A percentile compares a stretch with the other conserved stretches of the same genome.
Evolutionary conservation across 2,888 invertebrate species (phyloP).

Genomic region (Pseudococcus longispinus): DNA sequence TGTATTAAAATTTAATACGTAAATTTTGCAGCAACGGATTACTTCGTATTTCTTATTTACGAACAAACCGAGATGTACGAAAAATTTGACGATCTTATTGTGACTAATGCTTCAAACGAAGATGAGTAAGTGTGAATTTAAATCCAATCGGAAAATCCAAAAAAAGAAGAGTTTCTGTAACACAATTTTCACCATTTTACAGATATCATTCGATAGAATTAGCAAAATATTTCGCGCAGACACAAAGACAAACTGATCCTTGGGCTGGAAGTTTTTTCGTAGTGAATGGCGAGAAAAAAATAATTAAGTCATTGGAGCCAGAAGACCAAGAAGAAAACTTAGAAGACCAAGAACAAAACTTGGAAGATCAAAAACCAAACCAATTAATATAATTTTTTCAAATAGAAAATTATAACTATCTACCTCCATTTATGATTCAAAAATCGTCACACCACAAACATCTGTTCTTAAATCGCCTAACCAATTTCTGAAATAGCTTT

Average conservation of each 20-base stretch:
- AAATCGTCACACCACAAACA: no score
- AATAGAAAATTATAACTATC: no score
- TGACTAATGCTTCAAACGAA: neutral
- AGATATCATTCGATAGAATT: slow-evolving; percentile 6
- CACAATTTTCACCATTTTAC: neutral
- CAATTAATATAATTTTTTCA: no score
- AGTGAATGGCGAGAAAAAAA: neutral
- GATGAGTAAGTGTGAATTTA: neutral
- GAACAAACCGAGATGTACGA: neutral
- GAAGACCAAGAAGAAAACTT: no score
- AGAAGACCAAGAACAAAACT: no score
- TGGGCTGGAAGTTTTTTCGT: slow-evolving; percentile 14
- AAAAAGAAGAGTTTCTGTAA: neutral
- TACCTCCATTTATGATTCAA: no score
- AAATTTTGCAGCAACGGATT: neutral
- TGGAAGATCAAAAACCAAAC: no score
- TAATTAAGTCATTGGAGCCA: no score
- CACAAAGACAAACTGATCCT: neutral
- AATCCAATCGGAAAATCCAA: neutral
- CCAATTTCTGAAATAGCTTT: no score
- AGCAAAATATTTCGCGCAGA: neutral
- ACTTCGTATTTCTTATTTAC: neutral
- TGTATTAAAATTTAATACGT: neutral
- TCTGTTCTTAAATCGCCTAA: no score
- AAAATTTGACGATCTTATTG: neutral